Percentiles rank a stretch among this genome's conserved stretches.
Evolutionary conservation across 2,113 vertebrate genomes (phyloP).

Genomic region (Tretioscincus oriximinensis): DNA sequence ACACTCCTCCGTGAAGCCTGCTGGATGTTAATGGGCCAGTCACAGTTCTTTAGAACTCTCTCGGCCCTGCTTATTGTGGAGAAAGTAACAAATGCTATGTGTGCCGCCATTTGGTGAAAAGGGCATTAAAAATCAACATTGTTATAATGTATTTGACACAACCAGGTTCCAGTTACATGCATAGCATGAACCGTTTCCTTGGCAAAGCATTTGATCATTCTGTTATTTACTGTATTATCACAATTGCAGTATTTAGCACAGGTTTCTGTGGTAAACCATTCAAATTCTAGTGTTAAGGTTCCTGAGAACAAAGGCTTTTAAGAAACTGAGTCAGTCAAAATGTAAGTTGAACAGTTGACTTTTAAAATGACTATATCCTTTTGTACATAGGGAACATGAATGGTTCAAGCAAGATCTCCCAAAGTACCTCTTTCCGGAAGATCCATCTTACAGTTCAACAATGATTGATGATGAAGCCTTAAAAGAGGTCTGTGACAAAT

Average conservation of each 20-base stretch:
- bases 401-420: slow-evolving; percentile 98
- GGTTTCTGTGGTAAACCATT: background rate
- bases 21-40: too few species aligned
- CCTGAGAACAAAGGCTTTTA: background rate
- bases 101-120: too few species aligned
- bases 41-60: too few species aligned
- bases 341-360: background rate
- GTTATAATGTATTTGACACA: too few species aligned
- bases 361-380: slow-evolving; percentile 1
- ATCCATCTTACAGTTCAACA: slow-evolving; percentile 91
- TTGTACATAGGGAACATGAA: slow-evolving; percentile 86
- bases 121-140: too few species aligned
- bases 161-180: too few species aligned
- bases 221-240: too few species aligned
- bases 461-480: slow-evolving; percentile 98
- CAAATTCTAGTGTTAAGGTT: background rate
- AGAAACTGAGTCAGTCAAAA: background rate
- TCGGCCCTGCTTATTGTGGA: too few species aligned
- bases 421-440: slow-evolving; percentile 97
- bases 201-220: too few species aligned
- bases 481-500: slow-evolving; percentile 98
- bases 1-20: too few species aligned
- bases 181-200: too few species aligned
- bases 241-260: background rate
- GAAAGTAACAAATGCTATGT: too few species aligned